Conservation (phyloP, 2,888 invertebrate genomes). For the Morpho deidamia region DNA sequence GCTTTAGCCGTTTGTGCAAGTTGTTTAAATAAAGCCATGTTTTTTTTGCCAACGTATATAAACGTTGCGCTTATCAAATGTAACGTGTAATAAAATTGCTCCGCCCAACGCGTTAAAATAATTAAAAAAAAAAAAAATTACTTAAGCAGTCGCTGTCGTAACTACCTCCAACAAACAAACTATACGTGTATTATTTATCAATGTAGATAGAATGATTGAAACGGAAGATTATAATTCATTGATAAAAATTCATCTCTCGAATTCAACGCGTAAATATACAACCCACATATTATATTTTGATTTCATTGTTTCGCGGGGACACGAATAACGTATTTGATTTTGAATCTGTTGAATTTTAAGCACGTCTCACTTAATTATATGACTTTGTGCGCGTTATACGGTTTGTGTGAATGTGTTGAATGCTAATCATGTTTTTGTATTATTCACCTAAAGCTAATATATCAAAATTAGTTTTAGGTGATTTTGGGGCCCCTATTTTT, state of each 20-base stretch:
- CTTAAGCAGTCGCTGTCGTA: no score
- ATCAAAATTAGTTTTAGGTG: no score
- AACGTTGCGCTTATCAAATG: no score
- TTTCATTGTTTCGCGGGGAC: constrained; percentile 8
- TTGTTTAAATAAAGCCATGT: no score
- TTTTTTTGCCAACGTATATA: no score
- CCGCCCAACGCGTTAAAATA: no score
- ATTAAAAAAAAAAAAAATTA: no score
- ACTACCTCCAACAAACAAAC: no score
- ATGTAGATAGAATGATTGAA: not conserved
- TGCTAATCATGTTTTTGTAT: not conserved
- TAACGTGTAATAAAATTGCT: no score
- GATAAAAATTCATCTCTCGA: constrained; percentile 14
- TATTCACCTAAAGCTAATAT: not conserved
- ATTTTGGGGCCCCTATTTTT: not conserved
- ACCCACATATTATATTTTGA: not conserved
- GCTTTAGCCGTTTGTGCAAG: no score
- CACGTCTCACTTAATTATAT: constrained; percentile 25
- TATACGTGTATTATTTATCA: not conserved
- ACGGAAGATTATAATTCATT: constrained; percentile 9
- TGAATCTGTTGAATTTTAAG: constrained; percentile 16
- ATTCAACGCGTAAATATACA: constrained; percentile 1
- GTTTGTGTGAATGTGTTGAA: constrained; percentile 5
- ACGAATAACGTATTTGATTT: constrained; percentile 2
- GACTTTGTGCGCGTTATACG: constrained; percentile 7